Conservation (phyloP, 2,888 invertebrate species). For the Hypselothyrea guttata region DNA sequence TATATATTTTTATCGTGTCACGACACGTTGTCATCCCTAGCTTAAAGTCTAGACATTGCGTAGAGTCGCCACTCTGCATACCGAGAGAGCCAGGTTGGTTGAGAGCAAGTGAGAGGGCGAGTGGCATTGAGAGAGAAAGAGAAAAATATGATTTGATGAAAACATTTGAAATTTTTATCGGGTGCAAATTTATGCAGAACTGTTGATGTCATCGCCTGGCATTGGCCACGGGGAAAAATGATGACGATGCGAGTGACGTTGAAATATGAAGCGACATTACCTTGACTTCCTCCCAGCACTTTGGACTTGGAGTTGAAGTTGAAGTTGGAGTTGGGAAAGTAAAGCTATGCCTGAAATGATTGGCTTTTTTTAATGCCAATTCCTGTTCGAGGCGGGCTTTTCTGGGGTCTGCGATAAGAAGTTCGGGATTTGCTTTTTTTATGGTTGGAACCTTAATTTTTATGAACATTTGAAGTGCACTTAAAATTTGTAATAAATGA, state of each 20-base stretch:
- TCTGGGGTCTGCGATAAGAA: slow-evolving; percentile 51
- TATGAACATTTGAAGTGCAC: slow-evolving; percentile 70
- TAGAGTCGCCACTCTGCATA: too few species aligned
- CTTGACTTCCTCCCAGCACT: slow-evolving; percentile 22
- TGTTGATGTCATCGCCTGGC: slow-evolving; percentile 77
- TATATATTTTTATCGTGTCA: neutral
- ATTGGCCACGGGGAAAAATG: slow-evolving; percentile 64
- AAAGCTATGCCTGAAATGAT: slow-evolving; percentile 41
- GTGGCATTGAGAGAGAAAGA: too few species aligned
- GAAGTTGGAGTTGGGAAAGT: too few species aligned
- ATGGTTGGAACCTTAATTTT: slow-evolving; percentile 59
- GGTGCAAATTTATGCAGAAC: slow-evolving; percentile 80
- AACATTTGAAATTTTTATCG: slow-evolving; percentile 80
- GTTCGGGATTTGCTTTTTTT: slow-evolving; percentile 35
- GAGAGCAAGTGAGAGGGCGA: too few species aligned
- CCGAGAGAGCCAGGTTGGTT: too few species aligned
- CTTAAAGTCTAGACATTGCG: too few species aligned
- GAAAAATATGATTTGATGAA: slow-evolving; percentile 71
- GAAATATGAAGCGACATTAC: slow-evolving; percentile 74
- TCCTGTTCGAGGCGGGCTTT: neutral
- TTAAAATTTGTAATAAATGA: slow-evolving; percentile 76
- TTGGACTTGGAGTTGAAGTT: neutral
- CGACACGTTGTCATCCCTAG: slow-evolving; percentile 1
- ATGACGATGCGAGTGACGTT: slow-evolving; percentile 76
- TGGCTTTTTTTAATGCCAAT: slow-evolving; percentile 39